These are phyloP conservation scores for Sebastes iracundus DNA, from an alignment of 2,797 vertebrate genomes.

Conservation along the genomic window DNA sequence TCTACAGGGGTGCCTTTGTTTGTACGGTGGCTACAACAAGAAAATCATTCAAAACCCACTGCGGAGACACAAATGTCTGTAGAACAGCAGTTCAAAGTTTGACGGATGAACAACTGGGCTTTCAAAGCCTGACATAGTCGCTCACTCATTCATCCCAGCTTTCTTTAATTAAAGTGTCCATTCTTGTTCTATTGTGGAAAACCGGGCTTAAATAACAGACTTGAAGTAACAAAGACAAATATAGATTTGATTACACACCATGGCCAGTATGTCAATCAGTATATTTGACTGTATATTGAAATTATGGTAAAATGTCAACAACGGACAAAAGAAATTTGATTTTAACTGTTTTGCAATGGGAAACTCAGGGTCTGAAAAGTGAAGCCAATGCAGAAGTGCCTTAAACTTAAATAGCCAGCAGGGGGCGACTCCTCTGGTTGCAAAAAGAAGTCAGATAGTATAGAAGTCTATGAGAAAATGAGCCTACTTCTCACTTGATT, in stretches of 20 bases:
- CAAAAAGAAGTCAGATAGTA: too few species aligned
- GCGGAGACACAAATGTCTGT: constrained; percentile 66
- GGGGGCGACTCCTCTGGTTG: too few species aligned
- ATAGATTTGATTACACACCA: constrained; percentile 62
- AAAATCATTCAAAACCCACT: constrained; percentile 78
- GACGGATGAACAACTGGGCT: constrained; percentile 70
- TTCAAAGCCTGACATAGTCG: constrained; percentile 53
- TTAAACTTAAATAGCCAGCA: too few species aligned
- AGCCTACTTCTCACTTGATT: too few species aligned
- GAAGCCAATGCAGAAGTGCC: too few species aligned
- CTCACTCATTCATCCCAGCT: constrained; percentile 64
- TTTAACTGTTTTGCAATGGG: constrained; percentile 29
- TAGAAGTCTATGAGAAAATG: too few species aligned
- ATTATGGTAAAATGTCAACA: constrained; percentile 51
- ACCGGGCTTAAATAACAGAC: constrained; percentile 49
- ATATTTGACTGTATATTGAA: constrained; percentile 48
- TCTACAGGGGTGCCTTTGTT: constrained; percentile 81
- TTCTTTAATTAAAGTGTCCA: constrained; percentile 76
- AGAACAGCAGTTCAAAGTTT: constrained; percentile 67
- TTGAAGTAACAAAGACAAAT: constrained; percentile 62
- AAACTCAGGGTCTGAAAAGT: too few species aligned
- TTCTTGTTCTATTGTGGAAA: constrained; percentile 57
- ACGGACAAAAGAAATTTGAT: constrained; percentile 39
- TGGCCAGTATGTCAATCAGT: constrained; percentile 17
- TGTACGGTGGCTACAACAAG: constrained; percentile 76